Evolutionary conservation across 2,113 vertebrate species (phyloP), one percentile per base, ranked within the genome.

Genomic region (Alectura lathami): DNA sequence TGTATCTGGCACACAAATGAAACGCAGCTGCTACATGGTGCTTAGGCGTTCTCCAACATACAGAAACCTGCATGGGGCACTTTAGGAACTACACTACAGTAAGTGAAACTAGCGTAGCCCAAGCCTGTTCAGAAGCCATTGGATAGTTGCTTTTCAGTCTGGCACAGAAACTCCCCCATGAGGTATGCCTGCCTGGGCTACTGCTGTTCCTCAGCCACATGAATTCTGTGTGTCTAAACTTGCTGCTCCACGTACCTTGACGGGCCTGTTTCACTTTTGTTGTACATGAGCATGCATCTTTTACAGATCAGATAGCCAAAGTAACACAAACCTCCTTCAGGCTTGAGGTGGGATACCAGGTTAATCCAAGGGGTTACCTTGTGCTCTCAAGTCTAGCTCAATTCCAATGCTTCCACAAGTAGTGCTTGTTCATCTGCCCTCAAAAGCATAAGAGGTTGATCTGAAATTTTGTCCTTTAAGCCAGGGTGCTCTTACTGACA

Each of bases 171-270:
- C 11, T 32, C 51, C 14, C 1, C 1, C 14, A 2, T 12, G 6
- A 36, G 36, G 21, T 36, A 27, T 26, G 43, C 54, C 72, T 51
- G 51, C 32, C 34, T 13, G 13, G 11, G 13, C 51, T 13, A 5
- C 60, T 26, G 2, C 67, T 32, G 18, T 4, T 23, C 9, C 42
- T 50, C 40, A 3, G 1, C 30, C 56, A 22, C 27, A 7, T 24
- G 32, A 48, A 17, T 14, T n/a, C 73, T 42, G 17, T 5, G 4
- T 17, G 8, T 16, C 40, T 70, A 51, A 27, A 11, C 70, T 36
- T 20, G 9, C 17, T 42, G 14, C 15, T 4, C n/a, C 18, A 8
- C 4, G 2, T 5, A 9, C 36, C 27, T 30, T 1, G 9, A 24
- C 11, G 43, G 45, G 32, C n/a, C 75, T 62, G 6, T 8, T 38